phyloP scores from a whole-genome alignment of 2,888 invertebrate species.

The Dynastes tityus region DNA sequence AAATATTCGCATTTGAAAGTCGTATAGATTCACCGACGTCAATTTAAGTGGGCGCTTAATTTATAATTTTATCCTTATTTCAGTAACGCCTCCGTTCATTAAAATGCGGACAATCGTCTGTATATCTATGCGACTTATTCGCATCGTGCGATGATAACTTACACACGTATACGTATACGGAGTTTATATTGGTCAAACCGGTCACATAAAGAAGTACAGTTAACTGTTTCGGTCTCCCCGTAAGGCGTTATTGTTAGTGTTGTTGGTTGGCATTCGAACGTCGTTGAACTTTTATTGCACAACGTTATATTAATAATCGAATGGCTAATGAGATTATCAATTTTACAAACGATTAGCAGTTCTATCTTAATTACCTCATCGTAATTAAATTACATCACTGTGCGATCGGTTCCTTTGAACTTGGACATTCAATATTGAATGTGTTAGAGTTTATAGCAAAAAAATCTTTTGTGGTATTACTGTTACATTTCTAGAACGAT shows the following conservation, averaged over 20 bases:
- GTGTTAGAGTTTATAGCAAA: too few relatives aligned
- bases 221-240: slow-evolving; percentile 43
- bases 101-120: slow-evolving; percentile 31
- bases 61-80: slow-evolving; percentile 41
- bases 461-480: too few relatives aligned
- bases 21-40: neutral
- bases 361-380: neutral
- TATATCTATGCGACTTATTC: slow-evolving; percentile 20
- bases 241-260: slow-evolving; percentile 42
- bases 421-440: too few relatives aligned
- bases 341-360: slow-evolving; percentile 17
- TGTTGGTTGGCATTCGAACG: slow-evolving; percentile 34
- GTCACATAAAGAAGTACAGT: slow-evolving; percentile 46
- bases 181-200: slow-evolving; percentile 44
- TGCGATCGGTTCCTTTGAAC: neutral
- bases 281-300: slow-evolving; percentile 45
- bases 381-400: slow-evolving; percentile 1
- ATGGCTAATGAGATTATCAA: slow-evolving; percentile 19
- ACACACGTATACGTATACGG: neutral
- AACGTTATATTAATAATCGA: slow-evolving; percentile 13
- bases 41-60: slow-evolving; percentile 35
- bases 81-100: slow-evolving; percentile 27
- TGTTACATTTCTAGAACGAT: too few relatives aligned
- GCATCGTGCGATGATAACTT: slow-evolving; percentile 10
- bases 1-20: neutral